A percentile compares a stretch with the other conserved stretches of the same genome.
Evolutionary conservation across 1,140 invertebrate genomes (phyloP).

Genomic region (Ceratina australensis): DNA sequence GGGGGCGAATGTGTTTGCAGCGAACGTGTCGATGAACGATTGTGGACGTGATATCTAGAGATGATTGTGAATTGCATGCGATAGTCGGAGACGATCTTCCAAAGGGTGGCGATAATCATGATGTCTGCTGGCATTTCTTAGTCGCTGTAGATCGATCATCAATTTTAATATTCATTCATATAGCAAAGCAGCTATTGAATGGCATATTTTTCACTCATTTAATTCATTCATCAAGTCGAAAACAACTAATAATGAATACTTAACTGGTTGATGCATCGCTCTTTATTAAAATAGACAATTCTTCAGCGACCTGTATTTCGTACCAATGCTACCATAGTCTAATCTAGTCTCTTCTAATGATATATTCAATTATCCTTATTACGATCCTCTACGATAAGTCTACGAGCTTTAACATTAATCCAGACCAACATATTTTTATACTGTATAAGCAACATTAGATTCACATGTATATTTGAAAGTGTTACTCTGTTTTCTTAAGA

Average conservation of each 20-base stretch:
- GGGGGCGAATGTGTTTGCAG: neutral
- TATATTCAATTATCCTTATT: neutral
- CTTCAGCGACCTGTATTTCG: slow-evolving; percentile 20
- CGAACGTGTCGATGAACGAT: neutral
- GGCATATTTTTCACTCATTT: too few species aligned
- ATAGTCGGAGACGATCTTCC: neutral
- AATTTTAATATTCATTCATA: neutral
- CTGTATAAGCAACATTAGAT: too few species aligned
- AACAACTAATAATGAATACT: neutral
- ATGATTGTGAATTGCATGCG: slow-evolving; percentile 27
- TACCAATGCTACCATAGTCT: slow-evolving; percentile 8
- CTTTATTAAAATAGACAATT: slow-evolving; percentile 15
- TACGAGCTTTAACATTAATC: neutral
- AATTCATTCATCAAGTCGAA: too few species aligned
- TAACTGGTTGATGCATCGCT: neutral
- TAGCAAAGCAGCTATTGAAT: too few species aligned
- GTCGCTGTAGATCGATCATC: slow-evolving; percentile 31
- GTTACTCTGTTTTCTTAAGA: too few species aligned
- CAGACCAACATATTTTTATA: too few species aligned
- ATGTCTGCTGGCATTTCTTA: neutral
- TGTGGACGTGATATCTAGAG: neutral
- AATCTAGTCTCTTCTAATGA: neutral
- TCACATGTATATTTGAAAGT: too few species aligned
- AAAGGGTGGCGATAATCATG: neutral
- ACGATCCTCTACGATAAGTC: neutral